A percentile compares a stretch with the other conserved stretches of the same genome.
phyloP scores from a whole-genome alignment of 2,888 invertebrate species.

The Agrilus mali region DNA sequence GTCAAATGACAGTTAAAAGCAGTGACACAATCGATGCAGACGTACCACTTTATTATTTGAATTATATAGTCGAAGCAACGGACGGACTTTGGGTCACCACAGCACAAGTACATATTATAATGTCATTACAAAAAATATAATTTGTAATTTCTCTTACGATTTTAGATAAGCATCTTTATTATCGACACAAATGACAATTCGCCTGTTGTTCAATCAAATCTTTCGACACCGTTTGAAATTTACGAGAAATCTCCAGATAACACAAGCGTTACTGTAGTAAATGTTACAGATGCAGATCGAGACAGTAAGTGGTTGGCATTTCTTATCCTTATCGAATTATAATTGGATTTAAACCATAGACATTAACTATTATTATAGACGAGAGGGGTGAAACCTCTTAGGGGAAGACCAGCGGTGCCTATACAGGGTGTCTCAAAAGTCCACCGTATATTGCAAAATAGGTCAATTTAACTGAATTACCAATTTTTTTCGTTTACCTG shows the following conservation, averaged over 20 bases:
- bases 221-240: slow-evolving; percentile 24
- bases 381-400: too few species aligned
- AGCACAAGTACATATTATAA: slow-evolving; percentile 38
- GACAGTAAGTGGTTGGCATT: slow-evolving; percentile 34
- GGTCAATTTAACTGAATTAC: too few species aligned
- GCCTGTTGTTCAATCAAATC: slow-evolving; percentile 28
- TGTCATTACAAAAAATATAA: slow-evolving; percentile 8
- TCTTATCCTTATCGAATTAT: too few species aligned
- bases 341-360: too few species aligned
- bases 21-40: slow-evolving; percentile 43
- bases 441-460: too few species aligned
- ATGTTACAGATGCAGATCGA: slow-evolving; percentile 42
- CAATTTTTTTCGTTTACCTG: too few species aligned
- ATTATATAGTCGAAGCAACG: slow-evolving; percentile 42
- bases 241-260: slow-evolving; percentile 39
- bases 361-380: too few species aligned
- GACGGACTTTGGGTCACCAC: slow-evolving; percentile 31
- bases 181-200: slow-evolving; percentile 48
- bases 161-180: slow-evolving; percentile 43
- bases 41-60: slow-evolving; percentile 34
- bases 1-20: slow-evolving; percentile 39
- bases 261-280: slow-evolving; percentile 31
- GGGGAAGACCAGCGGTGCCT: too few species aligned
- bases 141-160: slow-evolving; percentile 7
- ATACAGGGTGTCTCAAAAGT: too few species aligned